Conservation (phyloP, 2,113 vertebrate species). For the Pelobates fuscus region DNA sequence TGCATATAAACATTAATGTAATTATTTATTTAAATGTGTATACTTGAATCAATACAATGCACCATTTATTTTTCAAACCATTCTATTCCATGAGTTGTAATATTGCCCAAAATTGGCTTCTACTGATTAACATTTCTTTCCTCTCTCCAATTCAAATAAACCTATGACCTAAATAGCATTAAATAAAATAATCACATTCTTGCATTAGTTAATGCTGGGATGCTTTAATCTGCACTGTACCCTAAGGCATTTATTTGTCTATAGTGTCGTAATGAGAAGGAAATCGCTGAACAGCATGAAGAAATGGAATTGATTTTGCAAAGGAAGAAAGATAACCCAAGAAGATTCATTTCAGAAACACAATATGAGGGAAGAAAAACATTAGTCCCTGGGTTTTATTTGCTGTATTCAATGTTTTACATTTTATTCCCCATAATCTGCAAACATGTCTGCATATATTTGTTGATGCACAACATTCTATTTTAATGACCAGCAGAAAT, state of each 20-base stretch:
- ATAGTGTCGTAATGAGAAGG: constrained; percentile 39
- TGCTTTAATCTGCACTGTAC: constrained; percentile 27
- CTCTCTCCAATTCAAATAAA: constrained; percentile 27
- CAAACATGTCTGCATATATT: no score
- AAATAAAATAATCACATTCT: constrained; percentile 21
- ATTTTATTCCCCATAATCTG: no score
- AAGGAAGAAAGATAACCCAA: constrained; percentile 9
- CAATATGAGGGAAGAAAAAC: not conserved
- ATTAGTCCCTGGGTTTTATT: not conserved
- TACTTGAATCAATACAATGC: no score
- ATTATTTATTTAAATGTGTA: no score
- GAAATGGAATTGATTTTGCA: constrained; percentile 40
- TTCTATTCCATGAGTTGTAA: constrained; percentile 9
- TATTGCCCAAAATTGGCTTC: not conserved
- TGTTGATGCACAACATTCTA: no score
- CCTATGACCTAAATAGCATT: constrained; percentile 41
- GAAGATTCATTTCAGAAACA: not conserved
- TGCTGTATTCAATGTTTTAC: not conserved
- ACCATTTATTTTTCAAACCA: no score
- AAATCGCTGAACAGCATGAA: constrained; percentile 37
- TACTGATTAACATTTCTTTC: constrained; percentile 23
- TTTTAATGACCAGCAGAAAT: no score
- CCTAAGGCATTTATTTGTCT: constrained; percentile 39
- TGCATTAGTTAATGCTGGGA: constrained; percentile 33
- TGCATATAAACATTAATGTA: no score